These are phyloP conservation scores for Junonia oenone DNA, from an alignment of 2,888 invertebrate species.

Conservation along the genomic window DNA sequence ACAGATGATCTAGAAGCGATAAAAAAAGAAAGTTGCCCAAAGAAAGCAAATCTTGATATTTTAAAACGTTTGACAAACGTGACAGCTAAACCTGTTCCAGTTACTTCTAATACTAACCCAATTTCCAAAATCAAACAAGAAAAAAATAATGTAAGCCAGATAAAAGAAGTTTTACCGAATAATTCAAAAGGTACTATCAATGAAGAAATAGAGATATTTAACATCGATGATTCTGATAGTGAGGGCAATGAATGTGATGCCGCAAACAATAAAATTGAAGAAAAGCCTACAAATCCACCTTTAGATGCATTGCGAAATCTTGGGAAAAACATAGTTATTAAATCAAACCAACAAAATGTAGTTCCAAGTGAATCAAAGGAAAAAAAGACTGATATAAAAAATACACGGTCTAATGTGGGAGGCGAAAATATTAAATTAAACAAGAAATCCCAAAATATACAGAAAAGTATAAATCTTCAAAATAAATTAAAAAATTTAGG, in stretches of 20 bases:
- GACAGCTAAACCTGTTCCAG: conserved; percentile 46
- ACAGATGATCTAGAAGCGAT: neutral
- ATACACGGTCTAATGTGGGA: neutral
- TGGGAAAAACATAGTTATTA: conserved; percentile 52
- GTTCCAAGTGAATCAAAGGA: conserved; percentile 7
- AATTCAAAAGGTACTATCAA: conserved; percentile 38
- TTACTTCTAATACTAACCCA: conserved; percentile 27
- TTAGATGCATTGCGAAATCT: conserved; percentile 44
- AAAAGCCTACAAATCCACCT: conserved; percentile 25
- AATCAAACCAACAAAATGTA: conserved; percentile 39
- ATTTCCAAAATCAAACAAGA: neutral
- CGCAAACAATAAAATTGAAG: conserved; percentile 10
- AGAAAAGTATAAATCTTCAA: conserved; percentile 41
- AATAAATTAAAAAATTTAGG: conserved; percentile 55
- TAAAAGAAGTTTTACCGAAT: conserved; percentile 20
- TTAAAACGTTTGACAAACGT: conserved; percentile 53
- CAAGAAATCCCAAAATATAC: conserved; percentile 30
- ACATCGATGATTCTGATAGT: conserved; percentile 66
- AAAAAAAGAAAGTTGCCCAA: conserved; percentile 27
- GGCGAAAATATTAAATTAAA: conserved; percentile 20
- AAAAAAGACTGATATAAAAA: conserved; percentile 8
- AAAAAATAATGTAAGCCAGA: neutral
- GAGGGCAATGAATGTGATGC: conserved; percentile 40
- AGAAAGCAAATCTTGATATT: conserved; percentile 41
- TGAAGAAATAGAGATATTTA: conserved; percentile 60